Evolutionary conservation across 2,888 invertebrate genomes (phyloP), one percentile per base, ranked within the genome.

Genomic region (Malachius bipustulatus): DNA sequence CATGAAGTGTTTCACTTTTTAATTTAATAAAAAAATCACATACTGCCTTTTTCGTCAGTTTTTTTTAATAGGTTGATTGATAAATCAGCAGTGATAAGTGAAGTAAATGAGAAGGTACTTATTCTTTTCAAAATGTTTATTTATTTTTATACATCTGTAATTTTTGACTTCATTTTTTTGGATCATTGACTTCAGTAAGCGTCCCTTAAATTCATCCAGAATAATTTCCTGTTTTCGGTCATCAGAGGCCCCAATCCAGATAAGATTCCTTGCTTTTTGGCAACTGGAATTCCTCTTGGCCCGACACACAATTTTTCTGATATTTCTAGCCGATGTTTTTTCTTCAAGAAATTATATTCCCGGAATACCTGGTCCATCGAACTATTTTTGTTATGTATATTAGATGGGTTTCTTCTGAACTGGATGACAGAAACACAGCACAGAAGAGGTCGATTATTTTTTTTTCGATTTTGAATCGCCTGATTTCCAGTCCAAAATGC

Each of bases 391-490:
- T 14, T 14, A 10, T 9, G 14, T 11, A 13, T 12, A 31, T 13
- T 4, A 31, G 14, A 11, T 13, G 14, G 14, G 14, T 31, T 12
- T 13, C 31, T 31, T 31, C 31, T 12, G 15, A 31, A 31, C 14
- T 31, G 31, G 9, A 31, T 15, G 4, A 31, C 15, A 31, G 14
- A 31, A 9, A 31, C 11, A 14, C 9, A 6, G 11, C n/a, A 29
- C 13, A 31, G 31, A 14, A 31, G 31, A 12, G 31, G 31, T 14
- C 31, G 31, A 12, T 31, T 31, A 14, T 28, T 28, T 12, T 31
- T 31, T 31, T 31, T 10, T 31, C 14, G 31, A 12, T 31, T 31
- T 31, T 13, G 31, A 31, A 31, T 31, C 31, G 6, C 31, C 31
- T 15, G 31, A 6, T 14, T 14, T 15, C 31, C 31, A 31, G 14